These are phyloP conservation scores for Platynereis dumerilii DNA, from an alignment of 2,888 invertebrate species.

Conservation along the genomic window DNA sequence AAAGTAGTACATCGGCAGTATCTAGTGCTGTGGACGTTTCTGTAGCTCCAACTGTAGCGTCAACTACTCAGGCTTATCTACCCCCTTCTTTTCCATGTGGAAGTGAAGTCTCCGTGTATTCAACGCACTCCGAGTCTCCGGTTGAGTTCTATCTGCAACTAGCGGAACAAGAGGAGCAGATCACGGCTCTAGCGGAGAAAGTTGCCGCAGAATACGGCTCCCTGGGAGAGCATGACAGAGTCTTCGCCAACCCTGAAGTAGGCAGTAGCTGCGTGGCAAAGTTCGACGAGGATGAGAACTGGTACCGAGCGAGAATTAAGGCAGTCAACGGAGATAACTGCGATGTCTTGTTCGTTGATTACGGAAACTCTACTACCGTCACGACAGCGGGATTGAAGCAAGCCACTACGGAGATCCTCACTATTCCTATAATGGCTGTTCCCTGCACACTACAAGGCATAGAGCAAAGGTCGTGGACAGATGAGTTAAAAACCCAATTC, in stretches of 20 bases:
- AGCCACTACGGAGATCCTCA: not conserved
- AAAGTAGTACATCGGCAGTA: not conserved
- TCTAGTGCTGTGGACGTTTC: not conserved
- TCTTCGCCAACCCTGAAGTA: not conserved
- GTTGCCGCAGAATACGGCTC: not conserved
- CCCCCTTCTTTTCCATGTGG: not conserved
- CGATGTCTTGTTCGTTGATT: slow-evolving; percentile 8
- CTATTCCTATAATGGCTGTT: not conserved
- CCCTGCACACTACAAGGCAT: not conserved
- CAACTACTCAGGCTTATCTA: not conserved
- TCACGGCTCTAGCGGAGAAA: not conserved
- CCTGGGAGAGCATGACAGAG: not conserved
- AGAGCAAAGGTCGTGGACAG: not conserved
- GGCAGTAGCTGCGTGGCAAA: not conserved
- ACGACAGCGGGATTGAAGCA: not conserved
- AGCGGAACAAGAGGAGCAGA: not conserved
- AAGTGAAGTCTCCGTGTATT: not conserved
- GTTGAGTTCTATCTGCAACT: not conserved
- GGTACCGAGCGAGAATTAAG: slow-evolving; percentile 11
- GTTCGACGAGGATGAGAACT: slow-evolving; percentile 4
- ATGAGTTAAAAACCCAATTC: not conserved
- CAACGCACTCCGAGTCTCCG: not conserved
- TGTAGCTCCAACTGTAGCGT: not conserved
- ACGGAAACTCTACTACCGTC: not conserved
- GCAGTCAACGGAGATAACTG: not conserved